A percentile compares a stretch with the other conserved stretches of the same genome.
phyloP scores from a whole-genome alignment of 64 coral and sea anemone species.

The Astreopora myriophthalma region DNA sequence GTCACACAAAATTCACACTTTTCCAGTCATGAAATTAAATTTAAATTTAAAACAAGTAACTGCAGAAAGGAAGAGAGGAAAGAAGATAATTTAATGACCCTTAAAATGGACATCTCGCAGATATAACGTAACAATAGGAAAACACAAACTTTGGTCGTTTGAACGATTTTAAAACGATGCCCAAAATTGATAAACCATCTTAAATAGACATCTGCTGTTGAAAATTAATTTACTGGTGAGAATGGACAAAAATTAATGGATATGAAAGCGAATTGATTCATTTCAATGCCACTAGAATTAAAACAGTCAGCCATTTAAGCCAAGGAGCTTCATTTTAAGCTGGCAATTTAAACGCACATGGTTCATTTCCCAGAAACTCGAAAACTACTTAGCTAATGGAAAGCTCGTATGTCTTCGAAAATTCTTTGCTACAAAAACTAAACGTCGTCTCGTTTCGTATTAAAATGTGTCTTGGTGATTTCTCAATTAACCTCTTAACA shows the following conservation, averaged over 20 bases:
- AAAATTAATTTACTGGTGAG: constrained; percentile 29
- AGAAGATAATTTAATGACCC: not conserved
- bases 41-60: not conserved
- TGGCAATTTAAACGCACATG: not conserved
- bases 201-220: constrained; percentile 7
- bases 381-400: not conserved
- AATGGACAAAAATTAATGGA: constrained; percentile 17
- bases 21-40: not conserved
- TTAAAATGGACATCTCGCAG: not conserved
- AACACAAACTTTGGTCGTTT: not conserved
- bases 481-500: constrained; percentile 47
- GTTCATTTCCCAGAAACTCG: not conserved
- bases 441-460: not conserved
- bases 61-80: not conserved
- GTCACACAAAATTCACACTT: not conserved
- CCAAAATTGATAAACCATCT: not conserved
- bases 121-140: not conserved
- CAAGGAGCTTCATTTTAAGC: not conserved
- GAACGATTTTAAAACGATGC: not conserved
- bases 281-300: constrained; percentile 33
- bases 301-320: constrained; percentile 13
- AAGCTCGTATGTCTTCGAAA: not conserved
- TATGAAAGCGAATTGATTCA: not conserved
- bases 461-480: constrained; percentile 17
- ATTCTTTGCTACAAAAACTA: not conserved